Percentiles rank a stretch among this genome's conserved stretches.
Conservation (phyloP, 2,113 vertebrate genomes). For the mouse (Mus musculus) region GRCm39 chr17:69239501-69240000, state of each 20-base stretch:
- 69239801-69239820: conserved; percentile 59
- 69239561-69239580: background rate
- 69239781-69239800: conserved; percentile 74
- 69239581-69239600: background rate
- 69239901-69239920: conserved; percentile 69
- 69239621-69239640: background rate
- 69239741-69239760: conserved; percentile 72
- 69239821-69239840: conserved; percentile 69
- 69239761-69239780: conserved; percentile 62
- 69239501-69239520: background rate
- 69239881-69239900: conserved; percentile 70
- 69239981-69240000: background rate
- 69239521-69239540: background rate
- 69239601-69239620: background rate
- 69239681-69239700: conserved; percentile 48
- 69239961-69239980: conserved; percentile 2
- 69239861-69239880: conserved; percentile 63
- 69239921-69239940: conserved; percentile 60
- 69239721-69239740: conserved; percentile 49
- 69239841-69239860: conserved; percentile 59
- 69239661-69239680: background rate
- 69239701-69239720: conserved; percentile 25
- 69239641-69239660: background rate
- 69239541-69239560: conserved; percentile 2
- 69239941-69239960: background rate